Percentiles rank a stretch among this genome's conserved stretches.
phyloP scores from a whole-genome alignment of 2,888 invertebrate species.

The Patella caerulea region DNA sequence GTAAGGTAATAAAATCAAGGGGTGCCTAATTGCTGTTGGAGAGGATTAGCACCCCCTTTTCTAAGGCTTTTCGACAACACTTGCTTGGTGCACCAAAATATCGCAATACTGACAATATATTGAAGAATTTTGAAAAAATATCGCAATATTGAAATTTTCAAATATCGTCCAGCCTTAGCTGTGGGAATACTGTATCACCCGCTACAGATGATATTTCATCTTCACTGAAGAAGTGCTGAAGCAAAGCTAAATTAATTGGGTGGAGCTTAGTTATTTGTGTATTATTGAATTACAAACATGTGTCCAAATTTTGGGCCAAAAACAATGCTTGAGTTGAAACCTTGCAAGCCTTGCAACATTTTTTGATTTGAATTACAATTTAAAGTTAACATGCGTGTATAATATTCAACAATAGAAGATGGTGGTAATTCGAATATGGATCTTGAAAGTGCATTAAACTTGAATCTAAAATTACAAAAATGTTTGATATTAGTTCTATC shows the following conservation, averaged over 20 bases:
- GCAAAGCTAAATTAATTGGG: background rate
- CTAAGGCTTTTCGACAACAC: too few species aligned
- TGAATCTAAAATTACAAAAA: background rate
- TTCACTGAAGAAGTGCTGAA: slow-evolving; percentile 1
- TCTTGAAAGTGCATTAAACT: too few species aligned
- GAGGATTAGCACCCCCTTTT: too few species aligned
- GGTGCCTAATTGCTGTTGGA: too few species aligned
- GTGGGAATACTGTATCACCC: background rate
- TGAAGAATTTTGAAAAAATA: too few species aligned
- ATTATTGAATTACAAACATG: background rate
- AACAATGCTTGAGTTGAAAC: background rate
- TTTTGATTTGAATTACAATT: background rate
- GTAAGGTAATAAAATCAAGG: too few species aligned
- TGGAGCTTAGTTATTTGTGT: background rate
- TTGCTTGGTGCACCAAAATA: too few species aligned
- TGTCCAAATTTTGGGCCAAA: background rate
- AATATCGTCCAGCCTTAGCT: too few species aligned
- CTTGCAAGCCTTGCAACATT: background rate
- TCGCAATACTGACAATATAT: too few species aligned
- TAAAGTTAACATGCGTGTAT: background rate
- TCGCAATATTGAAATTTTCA: too few species aligned
- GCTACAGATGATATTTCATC: background rate
- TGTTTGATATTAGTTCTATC: background rate
- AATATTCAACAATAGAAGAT: background rate
- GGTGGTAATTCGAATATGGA: too few species aligned